Base-by-base conservation (phyloP, 2,797 vertebrate species). In the Epinephelus awoara region DNA sequence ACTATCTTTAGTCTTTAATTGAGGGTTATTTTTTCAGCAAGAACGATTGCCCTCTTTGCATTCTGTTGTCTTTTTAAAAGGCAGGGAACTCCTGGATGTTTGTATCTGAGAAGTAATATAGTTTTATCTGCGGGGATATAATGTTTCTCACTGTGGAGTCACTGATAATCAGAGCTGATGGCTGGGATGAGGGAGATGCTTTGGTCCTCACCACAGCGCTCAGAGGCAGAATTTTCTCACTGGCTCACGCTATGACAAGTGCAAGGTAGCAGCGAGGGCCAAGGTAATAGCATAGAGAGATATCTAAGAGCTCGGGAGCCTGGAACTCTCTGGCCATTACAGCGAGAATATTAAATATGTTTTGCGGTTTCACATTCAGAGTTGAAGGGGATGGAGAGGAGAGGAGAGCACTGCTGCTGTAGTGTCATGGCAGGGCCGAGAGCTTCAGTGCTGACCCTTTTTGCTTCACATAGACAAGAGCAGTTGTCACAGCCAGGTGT, bases 271-370 rank as follows among this genome's bases (percentile, higher is more conserved):
- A 42, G 51, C 8, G 11, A 78, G 47, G 58, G 75, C 64, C 65
- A 82, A 80, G 67, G 70, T 75, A 86, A 79, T 62, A 75, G 49
- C 69, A 67, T 29, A 79, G 27, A 63, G 13, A 75, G 19, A 73
- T 52, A 58, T 78, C 27, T 52, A 69, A 72, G 42, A 49, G 50
- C 67, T 75, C 64, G 40, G 56, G 5, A 49, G 66, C 58, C 55
- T 44, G 18, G 7, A 71, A 80, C 42, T 77, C 49, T 83, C 51
- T 29, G 34, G n/a, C 23, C 19, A 68, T 50, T 54, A 70, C 77
- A 58, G 18, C 1, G 13, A 66, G 42, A 80, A 85, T 83, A 86
- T 75, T 72, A 77, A 84, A 79, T 71, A 71, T 77, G 72, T 79
- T 88, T 82, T 76, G 63, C 67, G 49, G 50, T 75, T 14, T 29